Conservation (phyloP, 2,113 vertebrate genomes). For the Dasyprocta punctata region DNA sequence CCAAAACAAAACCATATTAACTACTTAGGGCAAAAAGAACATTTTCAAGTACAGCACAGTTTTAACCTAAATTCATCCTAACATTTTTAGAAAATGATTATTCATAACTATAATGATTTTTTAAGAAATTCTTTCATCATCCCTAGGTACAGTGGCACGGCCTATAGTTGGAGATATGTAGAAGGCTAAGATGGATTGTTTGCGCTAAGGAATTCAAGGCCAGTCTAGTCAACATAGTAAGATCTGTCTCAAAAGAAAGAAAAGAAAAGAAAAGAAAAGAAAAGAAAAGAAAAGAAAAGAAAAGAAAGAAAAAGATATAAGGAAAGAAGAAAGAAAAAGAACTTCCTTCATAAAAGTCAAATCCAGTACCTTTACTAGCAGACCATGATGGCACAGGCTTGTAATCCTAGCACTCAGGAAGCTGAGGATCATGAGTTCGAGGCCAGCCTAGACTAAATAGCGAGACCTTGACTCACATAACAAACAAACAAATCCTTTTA, state of each 20-base stretch:
- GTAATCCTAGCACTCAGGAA: not conserved
- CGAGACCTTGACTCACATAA: not conserved
- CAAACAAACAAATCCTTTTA: not conserved
- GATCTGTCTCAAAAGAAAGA: not conserved
- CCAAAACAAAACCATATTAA: constrained; percentile 40
- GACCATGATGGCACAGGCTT: too few relatives aligned
- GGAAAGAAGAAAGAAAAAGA: not conserved
- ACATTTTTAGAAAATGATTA: not conserved
- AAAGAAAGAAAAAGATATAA: not conserved
- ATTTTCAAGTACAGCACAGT: not conserved
- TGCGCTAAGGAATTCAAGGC: not conserved
- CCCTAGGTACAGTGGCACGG: not conserved
- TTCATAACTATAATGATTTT: not conserved
- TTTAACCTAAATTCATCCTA: not conserved
- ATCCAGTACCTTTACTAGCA: not conserved
- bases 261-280: not conserved
- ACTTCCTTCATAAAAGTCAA: not conserved
- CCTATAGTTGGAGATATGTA: not conserved
- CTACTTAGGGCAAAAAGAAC: not conserved
- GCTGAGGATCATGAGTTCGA: not conserved
- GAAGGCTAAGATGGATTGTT: not conserved
- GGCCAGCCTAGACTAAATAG: not conserved
- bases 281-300: not conserved
- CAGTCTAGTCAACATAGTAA: not conserved
- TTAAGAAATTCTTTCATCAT: not conserved